These are phyloP conservation scores for Halictus quadricinctus DNA, from an alignment of 2,888 invertebrate species.

Conservation along the genomic window DNA sequence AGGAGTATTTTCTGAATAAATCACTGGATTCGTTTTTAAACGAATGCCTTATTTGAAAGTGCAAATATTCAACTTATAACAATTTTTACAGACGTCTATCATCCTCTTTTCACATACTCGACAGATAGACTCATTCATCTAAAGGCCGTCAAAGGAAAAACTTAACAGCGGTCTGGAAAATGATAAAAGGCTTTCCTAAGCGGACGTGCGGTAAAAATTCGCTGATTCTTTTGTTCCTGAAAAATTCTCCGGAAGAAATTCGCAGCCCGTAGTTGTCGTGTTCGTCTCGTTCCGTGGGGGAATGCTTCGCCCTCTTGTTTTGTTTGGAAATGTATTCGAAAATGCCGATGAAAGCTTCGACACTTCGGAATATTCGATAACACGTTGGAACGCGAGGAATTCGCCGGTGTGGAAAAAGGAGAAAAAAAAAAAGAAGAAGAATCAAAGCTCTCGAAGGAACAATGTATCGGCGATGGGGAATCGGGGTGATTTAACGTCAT, in stretches of 20 bases:
- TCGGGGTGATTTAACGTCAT: constrained; percentile 32
- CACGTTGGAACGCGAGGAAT: neutral
- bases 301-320: neutral
- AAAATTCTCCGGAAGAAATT: neutral
- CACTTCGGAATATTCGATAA: constrained; percentile 2
- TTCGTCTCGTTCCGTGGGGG: neutral
- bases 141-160: neutral
- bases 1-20: no score
- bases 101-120: no score
- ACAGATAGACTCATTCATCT: neutral
- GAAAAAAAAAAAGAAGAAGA: constrained; percentile 1
- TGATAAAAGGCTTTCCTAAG: neutral
- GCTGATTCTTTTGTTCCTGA: neutral
- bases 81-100: no score
- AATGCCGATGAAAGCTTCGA: neutral
- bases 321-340: neutral
- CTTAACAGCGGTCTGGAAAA: neutral
- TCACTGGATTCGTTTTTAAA: no score
- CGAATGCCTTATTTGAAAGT: no score
- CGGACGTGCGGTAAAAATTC: neutral
- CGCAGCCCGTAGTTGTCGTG: neutral
- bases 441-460: constrained; percentile 14
- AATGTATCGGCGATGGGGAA: constrained; percentile 22
- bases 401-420: neutral
- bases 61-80: no score